Conservation (phyloP, 2,797 vertebrate species). For the Clarias pachynema region DNA sequence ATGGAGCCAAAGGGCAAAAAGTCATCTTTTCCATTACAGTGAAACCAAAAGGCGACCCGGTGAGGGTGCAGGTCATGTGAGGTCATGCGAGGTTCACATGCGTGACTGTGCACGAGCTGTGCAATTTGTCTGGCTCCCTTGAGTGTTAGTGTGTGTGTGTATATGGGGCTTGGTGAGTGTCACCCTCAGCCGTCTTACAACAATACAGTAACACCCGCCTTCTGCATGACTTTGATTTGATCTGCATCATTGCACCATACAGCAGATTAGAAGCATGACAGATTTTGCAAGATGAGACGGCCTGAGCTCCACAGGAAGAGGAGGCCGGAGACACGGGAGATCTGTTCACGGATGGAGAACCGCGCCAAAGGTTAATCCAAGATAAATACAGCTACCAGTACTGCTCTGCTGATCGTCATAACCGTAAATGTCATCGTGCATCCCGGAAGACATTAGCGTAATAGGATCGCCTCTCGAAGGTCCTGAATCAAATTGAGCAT, state of each 20-base stretch:
- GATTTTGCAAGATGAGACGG: neutral
- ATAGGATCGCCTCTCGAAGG: neutral
- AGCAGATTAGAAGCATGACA: neutral
- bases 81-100: neutral
- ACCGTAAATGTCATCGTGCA: neutral
- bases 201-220: neutral
- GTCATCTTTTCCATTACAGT: neutral
- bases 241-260: neutral
- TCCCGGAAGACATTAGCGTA: neutral
- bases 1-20: neutral
- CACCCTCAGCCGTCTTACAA: neutral
- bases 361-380: neutral
- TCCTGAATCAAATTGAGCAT: neutral
- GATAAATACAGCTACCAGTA: slow-evolving; percentile 8
- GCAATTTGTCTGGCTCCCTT: neutral
- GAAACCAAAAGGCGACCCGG: neutral
- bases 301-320: neutral
- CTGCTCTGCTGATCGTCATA: neutral
- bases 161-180: neutral
- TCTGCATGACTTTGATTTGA: neutral
- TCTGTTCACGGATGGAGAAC: no score
- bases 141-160: no score
- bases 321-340: neutral
- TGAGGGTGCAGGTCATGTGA: neutral
- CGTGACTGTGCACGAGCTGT: neutral